A percentile compares a stretch with the other conserved stretches of the same genome.
Conservation (phyloP, 2,888 invertebrate genomes). For the Operophtera brumata region DNA sequence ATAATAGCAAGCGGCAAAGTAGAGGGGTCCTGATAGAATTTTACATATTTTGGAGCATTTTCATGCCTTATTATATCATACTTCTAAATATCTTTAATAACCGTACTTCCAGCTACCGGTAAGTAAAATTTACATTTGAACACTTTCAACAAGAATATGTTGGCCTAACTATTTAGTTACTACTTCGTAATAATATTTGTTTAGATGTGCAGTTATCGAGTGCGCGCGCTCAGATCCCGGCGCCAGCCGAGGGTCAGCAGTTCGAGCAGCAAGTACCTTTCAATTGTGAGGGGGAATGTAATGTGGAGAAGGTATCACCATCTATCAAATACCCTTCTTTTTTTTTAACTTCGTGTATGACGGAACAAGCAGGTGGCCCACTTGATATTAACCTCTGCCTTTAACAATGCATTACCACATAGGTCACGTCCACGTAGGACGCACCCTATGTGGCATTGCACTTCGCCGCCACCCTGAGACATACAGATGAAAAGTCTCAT, state of each 20-base stretch:
- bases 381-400: no score
- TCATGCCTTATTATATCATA: no score
- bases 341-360: no score
- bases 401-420: no score
- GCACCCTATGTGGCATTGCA: no score
- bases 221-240: conserved; percentile 10
- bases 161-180: not conserved
- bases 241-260: conserved; percentile 44
- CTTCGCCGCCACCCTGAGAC: not conserved
- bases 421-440: no score
- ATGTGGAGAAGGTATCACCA: conserved; percentile 44
- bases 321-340: no score
- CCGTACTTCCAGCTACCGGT: not conserved
- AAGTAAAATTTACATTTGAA: not conserved
- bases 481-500: no score
- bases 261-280: conserved; percentile 45
- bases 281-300: conserved; percentile 42
- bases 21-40: no score
- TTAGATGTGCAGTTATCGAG: conserved; percentile 33
- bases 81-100: not conserved
- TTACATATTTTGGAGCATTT: no score
- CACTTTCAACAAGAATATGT: not conserved
- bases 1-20: no score
- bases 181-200: not conserved
- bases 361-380: no score